Base-by-base conservation (phyloP, 1,140 invertebrate species). In the Cotesia glomerata region DNA sequence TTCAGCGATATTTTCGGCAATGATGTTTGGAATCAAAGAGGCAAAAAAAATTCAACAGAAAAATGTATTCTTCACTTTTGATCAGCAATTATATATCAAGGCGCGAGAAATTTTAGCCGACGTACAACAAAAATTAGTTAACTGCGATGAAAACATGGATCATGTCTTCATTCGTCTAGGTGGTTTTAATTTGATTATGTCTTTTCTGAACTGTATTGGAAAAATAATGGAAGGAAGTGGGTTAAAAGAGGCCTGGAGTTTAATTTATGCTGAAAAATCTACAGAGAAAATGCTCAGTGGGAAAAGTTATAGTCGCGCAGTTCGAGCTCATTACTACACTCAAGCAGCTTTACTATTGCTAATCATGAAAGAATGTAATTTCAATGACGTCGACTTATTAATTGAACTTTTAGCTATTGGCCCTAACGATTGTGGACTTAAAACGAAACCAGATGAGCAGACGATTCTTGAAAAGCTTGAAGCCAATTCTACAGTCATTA, bases 61-160 rank as follows among this genome's bases (percentile, higher is more conserved):
- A 54, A 66, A 62, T 26, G 73, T 69, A 36, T 68, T 80, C 34
- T 67, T 78, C 8, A 79, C 79, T 7, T 80, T 78, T 69, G 77
- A 81, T 69, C 75, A 75, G 56, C 79, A 77, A 16, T 58, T 79
- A 7, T 88, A 86, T 76, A 74, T 74, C 9, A 88, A 88, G 84
- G 85, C 85, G 59, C 80, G 80, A 66, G 82, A 86, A 81, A 86
- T 87, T 39, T 75, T 86, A 76, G 78, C 51, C 11, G 45, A 58
- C 8, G 66, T 68, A 45, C 66, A 63, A 8, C 61, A 70, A 18
- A 69, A 67, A 67, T 61, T 77, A 32, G 26, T 34, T 9, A 9
- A 26, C 8, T 34, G 61, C 36, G 35, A 35, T n/a, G 61, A 63
- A 39, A 63, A 63, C 34, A 63, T 63, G 61, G 32, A 35, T 66